Conservation (phyloP, 2,797 vertebrate genomes). For the Xyrichtys novacula region DNA sequence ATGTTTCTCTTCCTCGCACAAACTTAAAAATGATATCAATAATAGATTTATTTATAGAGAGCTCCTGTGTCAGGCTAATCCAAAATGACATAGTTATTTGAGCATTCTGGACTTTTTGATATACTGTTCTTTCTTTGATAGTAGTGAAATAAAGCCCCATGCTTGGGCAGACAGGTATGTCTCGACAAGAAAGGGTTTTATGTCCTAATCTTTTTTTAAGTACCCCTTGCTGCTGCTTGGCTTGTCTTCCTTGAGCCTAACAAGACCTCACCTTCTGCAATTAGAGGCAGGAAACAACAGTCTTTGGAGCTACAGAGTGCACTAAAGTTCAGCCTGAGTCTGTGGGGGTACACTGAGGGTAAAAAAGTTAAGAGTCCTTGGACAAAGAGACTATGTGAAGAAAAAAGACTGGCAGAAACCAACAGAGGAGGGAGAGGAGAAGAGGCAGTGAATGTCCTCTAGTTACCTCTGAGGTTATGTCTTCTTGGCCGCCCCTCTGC, state of each 20-base stretch:
- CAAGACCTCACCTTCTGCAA: conserved; percentile 36
- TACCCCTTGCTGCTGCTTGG: neutral
- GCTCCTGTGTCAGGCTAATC: neutral
- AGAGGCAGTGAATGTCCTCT: conserved; percentile 54
- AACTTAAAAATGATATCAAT: too few relatives aligned
- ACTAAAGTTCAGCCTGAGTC: conserved; percentile 53
- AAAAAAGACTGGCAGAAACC: conserved; percentile 27
- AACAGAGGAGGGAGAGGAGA: conserved; percentile 16
- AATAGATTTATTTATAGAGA: too few relatives aligned
- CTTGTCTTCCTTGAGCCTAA: conserved; percentile 22
- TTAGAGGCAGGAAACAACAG: conserved; percentile 34
- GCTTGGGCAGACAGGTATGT: neutral
- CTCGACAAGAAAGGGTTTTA: conserved; percentile 9
- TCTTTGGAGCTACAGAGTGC: conserved; percentile 15
- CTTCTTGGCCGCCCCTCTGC: conserved; percentile 26
- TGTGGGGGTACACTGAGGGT: conserved; percentile 13
- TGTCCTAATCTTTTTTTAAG: conserved; percentile 12
- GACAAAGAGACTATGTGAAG: conserved; percentile 2
- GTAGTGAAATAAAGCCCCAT: too few relatives aligned
- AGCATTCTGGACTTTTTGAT: neutral
- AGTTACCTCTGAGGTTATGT: conserved; percentile 69
- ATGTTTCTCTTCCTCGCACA: neutral
- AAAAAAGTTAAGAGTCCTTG: neutral
- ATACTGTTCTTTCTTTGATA: conserved; percentile 5
- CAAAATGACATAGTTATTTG: conserved; percentile 6